Evolutionary conservation across 2,797 vertebrate genomes (phyloP).

Genomic region (Fistularia commersonii): DNA sequence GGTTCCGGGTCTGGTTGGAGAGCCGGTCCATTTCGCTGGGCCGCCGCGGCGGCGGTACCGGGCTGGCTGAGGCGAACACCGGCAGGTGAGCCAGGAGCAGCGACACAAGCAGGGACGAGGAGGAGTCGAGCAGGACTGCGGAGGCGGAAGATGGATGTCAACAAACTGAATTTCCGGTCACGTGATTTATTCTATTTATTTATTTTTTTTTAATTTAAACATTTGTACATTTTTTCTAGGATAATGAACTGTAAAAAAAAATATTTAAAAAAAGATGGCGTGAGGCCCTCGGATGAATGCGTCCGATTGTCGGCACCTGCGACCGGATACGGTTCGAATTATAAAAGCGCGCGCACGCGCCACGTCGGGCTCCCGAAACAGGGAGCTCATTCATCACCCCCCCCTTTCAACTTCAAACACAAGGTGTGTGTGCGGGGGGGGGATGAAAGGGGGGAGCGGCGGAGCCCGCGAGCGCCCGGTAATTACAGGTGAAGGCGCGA

Average conservation of each 20-base stretch:
- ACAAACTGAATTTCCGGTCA: constrained; percentile 69
- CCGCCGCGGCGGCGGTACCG: constrained; percentile 60
- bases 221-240: too few species aligned
- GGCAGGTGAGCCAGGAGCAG: constrained; percentile 79
- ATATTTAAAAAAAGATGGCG: too few species aligned
- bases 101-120: constrained; percentile 77
- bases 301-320: constrained; percentile 74
- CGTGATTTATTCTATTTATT: too few species aligned
- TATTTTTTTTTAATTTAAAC: too few species aligned
- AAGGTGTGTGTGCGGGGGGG: constrained; percentile 66
- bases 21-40: constrained; percentile 75
- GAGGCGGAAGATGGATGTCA: constrained; percentile 51
- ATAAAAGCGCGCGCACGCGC: constrained; percentile 54
- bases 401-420: constrained; percentile 73
- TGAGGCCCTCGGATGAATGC: too few species aligned
- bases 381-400: constrained; percentile 71
- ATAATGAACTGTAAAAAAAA: too few species aligned
- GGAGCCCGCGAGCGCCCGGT: constrained; percentile 71
- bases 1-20: constrained; percentile 80
- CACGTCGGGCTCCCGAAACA: constrained; percentile 61
- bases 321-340: constrained; percentile 65
- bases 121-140: constrained; percentile 79
- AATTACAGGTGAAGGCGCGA: constrained; percentile 72
- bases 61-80: constrained; percentile 69
- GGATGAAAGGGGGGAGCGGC: constrained; percentile 66